phyloP scores from a whole-genome alignment of 1,140 invertebrate species.

The Formica selysi region DNA sequence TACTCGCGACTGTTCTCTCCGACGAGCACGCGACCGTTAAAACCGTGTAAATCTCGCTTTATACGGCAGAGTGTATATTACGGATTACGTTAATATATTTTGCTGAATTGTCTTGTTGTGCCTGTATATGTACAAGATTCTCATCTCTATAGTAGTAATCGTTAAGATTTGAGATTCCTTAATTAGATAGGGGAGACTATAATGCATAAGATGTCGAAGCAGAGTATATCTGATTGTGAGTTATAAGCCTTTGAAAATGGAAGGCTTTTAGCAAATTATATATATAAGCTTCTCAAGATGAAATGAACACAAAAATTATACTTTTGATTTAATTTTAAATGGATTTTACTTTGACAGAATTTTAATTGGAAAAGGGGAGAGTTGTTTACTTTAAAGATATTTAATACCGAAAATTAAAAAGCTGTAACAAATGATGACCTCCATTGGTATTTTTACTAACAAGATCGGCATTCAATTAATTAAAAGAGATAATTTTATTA shows the following conservation, averaged over 20 bases:
- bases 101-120: not conserved
- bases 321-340: slow-evolving; percentile 1
- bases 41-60: not conserved
- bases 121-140: not conserved
- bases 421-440: not conserved
- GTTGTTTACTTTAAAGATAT: not conserved
- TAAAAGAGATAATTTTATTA: not conserved
- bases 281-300: not conserved
- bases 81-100: not conserved
- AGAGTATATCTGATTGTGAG: not conserved
- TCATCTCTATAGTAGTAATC: not conserved
- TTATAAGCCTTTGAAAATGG: not conserved
- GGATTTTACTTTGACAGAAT: not conserved
- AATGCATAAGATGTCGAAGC: not conserved
- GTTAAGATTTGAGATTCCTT: slow-evolving; percentile 7
- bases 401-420: not conserved
- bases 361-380: not conserved
- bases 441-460: not conserved
- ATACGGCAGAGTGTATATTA: not conserved
- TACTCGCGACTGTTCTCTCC: not conserved
- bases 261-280: not conserved
- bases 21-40: not conserved
- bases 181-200: slow-evolving; percentile 2
- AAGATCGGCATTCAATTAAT: not conserved
- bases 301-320: not conserved